Conservation (phyloP, 2,797 vertebrate genomes). For the Myotis myotis region DNA sequence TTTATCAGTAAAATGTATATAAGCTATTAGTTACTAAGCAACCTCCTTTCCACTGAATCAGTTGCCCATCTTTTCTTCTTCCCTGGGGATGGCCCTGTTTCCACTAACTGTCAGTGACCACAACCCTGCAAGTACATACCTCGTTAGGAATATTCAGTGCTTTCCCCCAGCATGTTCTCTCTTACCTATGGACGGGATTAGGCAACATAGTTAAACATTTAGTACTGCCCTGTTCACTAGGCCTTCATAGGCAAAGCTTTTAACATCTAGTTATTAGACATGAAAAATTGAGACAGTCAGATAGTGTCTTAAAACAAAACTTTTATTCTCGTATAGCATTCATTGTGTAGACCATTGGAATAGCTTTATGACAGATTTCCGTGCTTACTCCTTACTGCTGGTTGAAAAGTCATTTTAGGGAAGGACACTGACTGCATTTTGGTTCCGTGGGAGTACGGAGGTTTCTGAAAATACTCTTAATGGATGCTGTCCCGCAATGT, state of each 20-base stretch:
- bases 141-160: background rate
- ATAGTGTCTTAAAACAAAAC: background rate
- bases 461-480: background rate
- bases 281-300: background rate
- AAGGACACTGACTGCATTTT: background rate
- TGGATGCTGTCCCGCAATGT: background rate
- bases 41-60: background rate
- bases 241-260: background rate
- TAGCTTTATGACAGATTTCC: conserved; percentile 13
- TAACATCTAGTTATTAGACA: background rate
- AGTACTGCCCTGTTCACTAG: background rate
- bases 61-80: background rate
- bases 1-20: background rate
- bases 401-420: conserved; percentile 29
- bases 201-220: background rate
- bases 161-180: background rate
- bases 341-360: conserved; percentile 1
- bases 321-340: background rate
- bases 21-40: background rate
- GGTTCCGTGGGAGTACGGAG: background rate
- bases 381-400: conserved; percentile 23
- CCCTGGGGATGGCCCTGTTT: background rate
- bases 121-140: background rate
- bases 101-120: background rate
- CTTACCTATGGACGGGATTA: background rate